Evolutionary conservation across 2,797 vertebrate genomes (phyloP), one percentile per base, ranked within the genome.

Genomic region (Notolabrus celidotus): DNA sequence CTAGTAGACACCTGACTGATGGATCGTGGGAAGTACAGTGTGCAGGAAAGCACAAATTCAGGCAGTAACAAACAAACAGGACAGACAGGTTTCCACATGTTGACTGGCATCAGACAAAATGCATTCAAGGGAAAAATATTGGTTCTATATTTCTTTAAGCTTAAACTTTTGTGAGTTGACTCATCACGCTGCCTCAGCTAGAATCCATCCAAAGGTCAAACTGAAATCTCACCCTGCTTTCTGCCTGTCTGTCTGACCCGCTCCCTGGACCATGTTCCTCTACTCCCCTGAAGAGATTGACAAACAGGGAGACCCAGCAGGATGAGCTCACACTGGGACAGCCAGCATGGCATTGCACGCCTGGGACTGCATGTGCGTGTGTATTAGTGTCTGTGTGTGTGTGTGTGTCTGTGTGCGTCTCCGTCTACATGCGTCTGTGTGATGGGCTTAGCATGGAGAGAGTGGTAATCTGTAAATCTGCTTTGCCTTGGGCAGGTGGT

Each of bases 381-480:
- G n/a, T n/a, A n/a, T n/a, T n/a, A n/a, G n/a, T n/a, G n/a, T n/a
- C 57, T 23, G 47, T 22, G 56, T 22, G 55, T 19, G 54, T 16
- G 43, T 31, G 41, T 22, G 31, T 7, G 53, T 67, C 52, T 47
- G 64, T 33, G 55, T 22, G 52, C 10, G 50, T 33, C 67, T 87
- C 47, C n/a, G 20, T 80, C 76, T 84, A 84, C 80, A 81, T 89
- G 85, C 36, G 60, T 86, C 83, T 53, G 80, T 85, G 86, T 83
- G 86, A 90, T 86, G 82, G 57, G 77, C 81, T 94, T 91, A 92
- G 88, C 79, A 73, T 73, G 47, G 73, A 84, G 89, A 86, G 79
- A 75, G 77, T 88, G 87, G 84, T 94, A 93, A 94, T 94, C 93
- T 94, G 89, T 87, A 93, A 94, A 94, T 93, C 92, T 87, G 88